Evolutionary conservation across 2,888 invertebrate species (phyloP).

Genomic region (Plusia festucae): DNA sequence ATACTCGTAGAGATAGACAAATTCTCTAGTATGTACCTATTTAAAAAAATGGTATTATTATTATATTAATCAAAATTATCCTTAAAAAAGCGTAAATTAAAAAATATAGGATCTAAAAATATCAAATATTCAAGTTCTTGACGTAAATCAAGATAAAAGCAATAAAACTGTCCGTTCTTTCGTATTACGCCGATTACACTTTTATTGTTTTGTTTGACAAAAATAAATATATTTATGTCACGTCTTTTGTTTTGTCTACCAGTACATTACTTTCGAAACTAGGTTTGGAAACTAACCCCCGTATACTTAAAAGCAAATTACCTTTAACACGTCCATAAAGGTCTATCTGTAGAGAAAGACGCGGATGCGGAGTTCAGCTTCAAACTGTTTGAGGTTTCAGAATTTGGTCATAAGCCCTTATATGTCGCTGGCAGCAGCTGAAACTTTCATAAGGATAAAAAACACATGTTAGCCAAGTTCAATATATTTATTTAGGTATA

Average conservation of each 20-base stretch:
- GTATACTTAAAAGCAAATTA: too few species aligned
- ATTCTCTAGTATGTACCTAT: too few species aligned
- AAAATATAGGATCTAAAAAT: background rate
- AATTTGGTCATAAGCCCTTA: too few species aligned
- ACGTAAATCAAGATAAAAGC: constrained; percentile 1
- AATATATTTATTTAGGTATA: too few species aligned
- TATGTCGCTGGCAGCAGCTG: background rate
- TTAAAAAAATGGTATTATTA: too few species aligned
- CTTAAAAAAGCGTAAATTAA: background rate
- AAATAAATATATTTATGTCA: constrained; percentile 7
- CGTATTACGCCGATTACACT: background rate
- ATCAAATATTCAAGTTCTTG: background rate
- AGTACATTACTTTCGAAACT: background rate
- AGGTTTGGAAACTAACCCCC: background rate
- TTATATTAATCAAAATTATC: too few species aligned
- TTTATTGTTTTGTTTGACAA: background rate
- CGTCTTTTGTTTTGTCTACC: background rate
- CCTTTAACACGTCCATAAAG: too few species aligned
- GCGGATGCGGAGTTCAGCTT: too few species aligned
- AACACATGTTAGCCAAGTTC: background rate
- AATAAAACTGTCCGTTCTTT: constrained; percentile 3
- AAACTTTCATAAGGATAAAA: background rate
- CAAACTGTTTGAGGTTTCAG: too few species aligned
- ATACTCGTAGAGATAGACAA: too few species aligned
- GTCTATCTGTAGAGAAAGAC: too few species aligned